Evolutionary conservation across 2,113 vertebrate species (phyloP), one percentile per base, ranked within the genome.

Genomic region (Collichthys lucidus): DNA sequence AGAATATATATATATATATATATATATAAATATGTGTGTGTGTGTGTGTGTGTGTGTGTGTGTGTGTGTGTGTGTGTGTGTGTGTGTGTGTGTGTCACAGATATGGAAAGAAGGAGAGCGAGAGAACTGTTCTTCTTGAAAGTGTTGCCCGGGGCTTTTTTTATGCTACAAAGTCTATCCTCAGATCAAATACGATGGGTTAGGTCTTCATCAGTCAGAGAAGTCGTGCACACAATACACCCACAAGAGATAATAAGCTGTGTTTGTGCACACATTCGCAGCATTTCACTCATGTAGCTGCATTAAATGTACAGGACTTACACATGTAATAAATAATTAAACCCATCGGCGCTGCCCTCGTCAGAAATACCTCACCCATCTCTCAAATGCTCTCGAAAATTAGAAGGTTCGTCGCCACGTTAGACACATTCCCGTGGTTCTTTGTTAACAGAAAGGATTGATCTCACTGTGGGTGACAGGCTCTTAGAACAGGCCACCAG

Each of bases 41-140:
- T 59, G 42, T 59, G 42, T 22, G 50, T 50, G 44, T 50, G 47
- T 57, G 55, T 62, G 24, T 56, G 31, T 52, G n/a, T 11, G 16
- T 29, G 29, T 29, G 29, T 29, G 22, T 52, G n/a, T 11, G 11
- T 24, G 35, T 11, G 49, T 68, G 49, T 24, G 46, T 14, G 49
- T 68, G 49, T 66, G 17, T 65, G 29, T 59, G 42, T 24, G 50
- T 50, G 44, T 50, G 47, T 59, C 47, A 72, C 17, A 88, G 84
- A 80, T 70, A 73, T 49, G 57, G 76, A 76, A 70, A 72, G 46
- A 57, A 55, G 35, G 22, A 60, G 42, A 83, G 82, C 0, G 19
- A 84, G 77, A 79, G 65, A 86, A 69, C 74, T 62, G 76, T 78
- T 90, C 82, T 79, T 73, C 85, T 92, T 91, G 59, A 88, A 91